Base-by-base conservation (phyloP, 1,140 invertebrate species). In the Drosophila kikkawai region DNA sequence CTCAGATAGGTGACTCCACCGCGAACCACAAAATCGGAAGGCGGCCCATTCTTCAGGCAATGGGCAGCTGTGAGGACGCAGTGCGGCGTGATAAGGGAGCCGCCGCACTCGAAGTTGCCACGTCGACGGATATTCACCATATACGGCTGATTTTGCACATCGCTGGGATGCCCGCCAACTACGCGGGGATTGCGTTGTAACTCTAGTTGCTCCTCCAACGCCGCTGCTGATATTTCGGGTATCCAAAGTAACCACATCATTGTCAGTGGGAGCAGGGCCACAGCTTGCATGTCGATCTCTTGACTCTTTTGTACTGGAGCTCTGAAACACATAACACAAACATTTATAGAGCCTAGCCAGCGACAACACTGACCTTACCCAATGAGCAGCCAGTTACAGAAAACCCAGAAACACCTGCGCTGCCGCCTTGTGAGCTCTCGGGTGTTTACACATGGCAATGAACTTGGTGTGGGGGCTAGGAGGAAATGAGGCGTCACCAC, bases 41-140 rank as follows among this genome's bases (percentile, higher is more conserved):
- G 56, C 5, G 57, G 55, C 3, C 68, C 58, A 2, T 75, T 17
- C 6, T 76, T 70, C n/a, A 91, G 37, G 51, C 90, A 91, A 29
- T 92, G 91, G 19, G 91, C 91, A n/a, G 91, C 91, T 11, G 91
- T 92, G 11, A 92, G 53, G 15, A 92, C 91, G 60, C 91, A 92
- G 4, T 51, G 51, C 4, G 81, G 71, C 2, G 75, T 90, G 1
- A 92, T 48, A 39, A 92, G 44, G 4, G 91, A 88, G 0, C 91
- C 91, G 1, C 91, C 91, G 45, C 91, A 92, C 12, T 73, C 66
- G 29, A 92, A 92, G 26, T 69, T 61, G 15, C 87, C 84, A 19
- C 73, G 75, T 12, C 69, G 44, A 19, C 91, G 57, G 7, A 92
- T 86, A 32, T 92, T 92, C 17, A 92, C 82, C 61, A 92, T 75